Evolutionary conservation across 2,888 invertebrate genomes (phyloP).

Genomic region (Lasioglossum leucozonium): DNA sequence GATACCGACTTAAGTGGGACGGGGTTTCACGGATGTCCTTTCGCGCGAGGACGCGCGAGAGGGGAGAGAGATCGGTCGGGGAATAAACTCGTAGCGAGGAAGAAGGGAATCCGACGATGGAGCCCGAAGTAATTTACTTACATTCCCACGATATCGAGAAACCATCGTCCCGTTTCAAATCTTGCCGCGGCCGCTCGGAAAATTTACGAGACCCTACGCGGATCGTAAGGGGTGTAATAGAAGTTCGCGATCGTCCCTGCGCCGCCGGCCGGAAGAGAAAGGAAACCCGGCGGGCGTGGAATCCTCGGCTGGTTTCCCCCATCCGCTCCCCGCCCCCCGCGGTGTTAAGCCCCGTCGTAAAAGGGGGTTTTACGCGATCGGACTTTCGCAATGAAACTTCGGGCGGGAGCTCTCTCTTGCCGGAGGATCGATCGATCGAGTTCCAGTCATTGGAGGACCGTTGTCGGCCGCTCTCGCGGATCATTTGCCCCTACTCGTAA

Average conservation of each 20-base stretch:
- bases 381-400: slow-evolving; percentile 64
- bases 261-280: slow-evolving; percentile 21
- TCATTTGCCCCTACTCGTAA: slow-evolving; percentile 40
- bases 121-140: slow-evolving; percentile 10
- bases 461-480: slow-evolving; percentile 17
- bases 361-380: slow-evolving; percentile 65
- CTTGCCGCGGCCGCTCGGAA: neutral
- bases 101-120: neutral
- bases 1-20: neutral
- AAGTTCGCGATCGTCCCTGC: slow-evolving; percentile 40
- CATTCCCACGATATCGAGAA: slow-evolving; percentile 13
- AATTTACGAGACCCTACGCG: slow-evolving; percentile 34
- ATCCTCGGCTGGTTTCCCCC: slow-evolving; percentile 28
- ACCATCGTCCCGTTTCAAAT: slow-evolving; percentile 32
- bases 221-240: slow-evolving; percentile 47
- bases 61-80: neutral
- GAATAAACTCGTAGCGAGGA: neutral
- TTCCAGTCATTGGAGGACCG: slow-evolving; percentile 27
- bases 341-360: slow-evolving; percentile 66
- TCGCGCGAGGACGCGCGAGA: neutral
- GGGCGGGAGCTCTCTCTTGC: neutral
- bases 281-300: slow-evolving; percentile 11
- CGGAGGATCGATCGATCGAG: slow-evolving; percentile 52
- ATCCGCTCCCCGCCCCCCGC: no score
- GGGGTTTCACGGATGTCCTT: neutral